Base-by-base conservation (phyloP, 2,888 invertebrate species). In the Drosophila borborema region DNA sequence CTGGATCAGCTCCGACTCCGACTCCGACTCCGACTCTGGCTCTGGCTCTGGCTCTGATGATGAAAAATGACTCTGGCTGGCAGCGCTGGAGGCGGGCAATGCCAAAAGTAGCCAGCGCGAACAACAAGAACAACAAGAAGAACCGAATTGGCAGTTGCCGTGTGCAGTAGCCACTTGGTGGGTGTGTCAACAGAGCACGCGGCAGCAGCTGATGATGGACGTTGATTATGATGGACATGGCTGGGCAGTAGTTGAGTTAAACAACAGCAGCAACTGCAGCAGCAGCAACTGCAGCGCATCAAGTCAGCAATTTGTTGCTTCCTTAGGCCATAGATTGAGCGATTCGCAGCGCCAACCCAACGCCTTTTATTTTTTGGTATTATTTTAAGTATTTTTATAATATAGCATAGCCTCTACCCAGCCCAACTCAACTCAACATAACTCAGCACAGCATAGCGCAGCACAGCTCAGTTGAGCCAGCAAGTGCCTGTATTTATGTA, bases 311-410 rank as follows among this genome's bases (percentile, higher is more conserved):
- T 81, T 82, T 79, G 67, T 72, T 79, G 72, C 79, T 72, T 78
- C 79, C 81, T 83, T 74, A 68, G 82, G 80, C 77, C 53, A 74
- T 63, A 74, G 85, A 86, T 86, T 86, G 89, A 86, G 89, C 85
- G 85, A 86, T 86, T 86, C 87, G 58, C 81, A 77, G 82, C 73
- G 81, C 80, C 68, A 71, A 69, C 84, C 85, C 87, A 89, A 84
- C 85, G 87, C 87, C 87, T 84, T 87, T 86, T 89, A 87, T 75
- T 85, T 86, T 85, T 86, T 75, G 81, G 85, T 86, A 87, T 86
- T 89, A 86, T 81, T 89, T 86, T 81, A 85, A 86, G 85, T 85
- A 86, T 89, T 73, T 80, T 84, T 73, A 85, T 87, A 87, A 83
- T 84, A 85, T 84, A 87, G 70, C 66, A 28, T 49, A 71, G 72